Evolutionary conservation across 2,888 invertebrate genomes (phyloP).

Genomic region (Papilio gigon): DNA sequence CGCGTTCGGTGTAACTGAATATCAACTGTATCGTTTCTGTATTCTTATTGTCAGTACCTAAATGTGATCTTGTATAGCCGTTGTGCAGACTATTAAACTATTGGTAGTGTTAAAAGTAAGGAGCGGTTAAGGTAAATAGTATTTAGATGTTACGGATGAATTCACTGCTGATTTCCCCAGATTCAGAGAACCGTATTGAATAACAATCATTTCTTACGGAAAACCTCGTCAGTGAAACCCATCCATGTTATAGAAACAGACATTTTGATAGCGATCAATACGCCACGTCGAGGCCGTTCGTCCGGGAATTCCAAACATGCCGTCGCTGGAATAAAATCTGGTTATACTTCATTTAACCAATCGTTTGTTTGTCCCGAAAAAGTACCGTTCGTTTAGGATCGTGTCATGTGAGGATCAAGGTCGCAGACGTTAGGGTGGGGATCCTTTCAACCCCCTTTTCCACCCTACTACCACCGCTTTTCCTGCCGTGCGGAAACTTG

Average conservation of each 20-base stretch:
- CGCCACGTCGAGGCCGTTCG: not conserved
- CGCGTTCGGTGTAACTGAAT: no score
- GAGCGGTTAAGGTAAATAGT: not conserved
- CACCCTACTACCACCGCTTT: not conserved
- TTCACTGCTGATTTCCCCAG: not conserved
- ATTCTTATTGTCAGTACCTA: not conserved
- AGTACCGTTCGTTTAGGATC: not conserved
- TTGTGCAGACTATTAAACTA: not conserved
- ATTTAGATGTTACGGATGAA: not conserved
- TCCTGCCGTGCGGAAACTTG: not conserved
- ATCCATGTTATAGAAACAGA: not conserved
- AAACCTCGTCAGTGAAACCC: not conserved
- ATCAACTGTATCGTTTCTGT: no score
- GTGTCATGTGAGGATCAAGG: slow-evolving; percentile 23
- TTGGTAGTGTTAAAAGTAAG: not conserved
- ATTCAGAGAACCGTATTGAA: not conserved
- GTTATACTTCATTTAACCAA: not conserved
- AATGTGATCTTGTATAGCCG: not conserved
- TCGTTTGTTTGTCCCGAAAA: not conserved
- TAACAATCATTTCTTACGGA: not conserved
- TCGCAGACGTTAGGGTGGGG: slow-evolving; percentile 18
- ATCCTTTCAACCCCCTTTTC: not conserved
- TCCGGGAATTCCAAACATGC: slow-evolving; percentile 4
- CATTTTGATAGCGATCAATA: slow-evolving; percentile 3
- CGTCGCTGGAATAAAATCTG: not conserved